A percentile compares a stretch with the other conserved stretches of the same genome.
Conservation (phyloP, 2,113 vertebrate species). For the Laticauda laticaudata region DNA sequence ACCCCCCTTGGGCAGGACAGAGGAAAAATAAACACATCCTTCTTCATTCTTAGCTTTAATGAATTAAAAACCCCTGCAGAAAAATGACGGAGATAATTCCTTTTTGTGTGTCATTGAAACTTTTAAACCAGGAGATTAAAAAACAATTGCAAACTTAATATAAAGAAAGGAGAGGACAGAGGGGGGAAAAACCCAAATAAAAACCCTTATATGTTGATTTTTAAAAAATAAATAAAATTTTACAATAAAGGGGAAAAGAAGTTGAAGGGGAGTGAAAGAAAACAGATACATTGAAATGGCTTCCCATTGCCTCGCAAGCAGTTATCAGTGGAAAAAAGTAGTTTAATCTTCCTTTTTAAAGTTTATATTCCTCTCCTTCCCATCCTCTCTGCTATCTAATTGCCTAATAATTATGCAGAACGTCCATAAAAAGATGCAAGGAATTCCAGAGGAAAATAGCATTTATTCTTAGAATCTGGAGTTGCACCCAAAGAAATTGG, state of each 20-base stretch:
- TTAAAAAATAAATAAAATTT: neutral
- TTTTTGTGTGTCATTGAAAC: neutral
- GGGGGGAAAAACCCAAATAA: neutral
- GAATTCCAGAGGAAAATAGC: neutral
- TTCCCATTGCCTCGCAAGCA: neutral
- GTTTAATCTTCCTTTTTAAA: neutral
- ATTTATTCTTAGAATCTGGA: neutral
- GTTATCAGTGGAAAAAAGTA: neutral
- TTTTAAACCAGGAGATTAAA: neutral
- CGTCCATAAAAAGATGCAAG: neutral
- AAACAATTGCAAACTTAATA: neutral
- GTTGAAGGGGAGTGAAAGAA: neutral
- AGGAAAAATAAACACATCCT: neutral
- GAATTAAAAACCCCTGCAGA: neutral
- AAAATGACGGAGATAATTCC: neutral
- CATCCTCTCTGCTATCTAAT: neutral
- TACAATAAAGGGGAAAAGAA: neutral
- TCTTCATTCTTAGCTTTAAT: neutral
- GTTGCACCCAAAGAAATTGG: neutral
- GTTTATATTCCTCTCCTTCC: neutral
- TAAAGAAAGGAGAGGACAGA: neutral
- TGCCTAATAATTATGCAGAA: neutral
- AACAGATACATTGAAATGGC: neutral
- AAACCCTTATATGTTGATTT: neutral
- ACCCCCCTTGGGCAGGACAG: neutral